Evolutionary conservation across 1,140 invertebrate genomes (phyloP).

Genomic region (Andrena cerasifolii): DNA sequence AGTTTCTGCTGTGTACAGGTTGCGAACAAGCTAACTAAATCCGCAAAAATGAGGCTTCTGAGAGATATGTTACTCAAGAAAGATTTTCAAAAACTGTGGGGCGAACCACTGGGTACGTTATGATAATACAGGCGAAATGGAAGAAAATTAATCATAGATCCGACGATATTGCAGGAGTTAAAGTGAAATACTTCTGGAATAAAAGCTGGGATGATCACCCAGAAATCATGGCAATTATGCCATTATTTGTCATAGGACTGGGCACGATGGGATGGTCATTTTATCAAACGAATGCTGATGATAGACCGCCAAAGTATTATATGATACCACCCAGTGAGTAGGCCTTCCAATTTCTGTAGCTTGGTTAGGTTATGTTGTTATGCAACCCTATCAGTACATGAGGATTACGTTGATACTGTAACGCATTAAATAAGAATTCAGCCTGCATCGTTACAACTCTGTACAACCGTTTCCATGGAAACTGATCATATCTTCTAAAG

Average conservation of each 20-base stretch:
- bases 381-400: background rate
- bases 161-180: background rate
- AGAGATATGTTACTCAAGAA: background rate
- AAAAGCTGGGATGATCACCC: constrained; percentile 33
- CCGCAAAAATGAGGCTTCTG: constrained; percentile 6
- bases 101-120: constrained; percentile 21
- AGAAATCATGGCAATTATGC: background rate
- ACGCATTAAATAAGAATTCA: no score
- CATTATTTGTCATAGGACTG: accelerated
- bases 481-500: background rate
- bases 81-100: background rate
- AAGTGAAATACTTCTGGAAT: constrained; percentile 2
- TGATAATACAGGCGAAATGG: background rate
- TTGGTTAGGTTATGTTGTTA: constrained; percentile 8
- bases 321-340: constrained; percentile 32
- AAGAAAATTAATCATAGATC: background rate
- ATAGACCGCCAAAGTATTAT: constrained; percentile 4
- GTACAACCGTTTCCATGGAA: background rate
- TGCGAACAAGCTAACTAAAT: background rate
- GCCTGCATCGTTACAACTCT: no score
- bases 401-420: background rate
- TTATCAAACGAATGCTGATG: background rate
- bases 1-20: no score
- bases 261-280: accelerated
- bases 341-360: background rate